A percentile compares a stretch with the other conserved stretches of the same genome.
Evolutionary conservation across 1,140 invertebrate species (phyloP).

Genomic region (Dendroctonus valens): DNA sequence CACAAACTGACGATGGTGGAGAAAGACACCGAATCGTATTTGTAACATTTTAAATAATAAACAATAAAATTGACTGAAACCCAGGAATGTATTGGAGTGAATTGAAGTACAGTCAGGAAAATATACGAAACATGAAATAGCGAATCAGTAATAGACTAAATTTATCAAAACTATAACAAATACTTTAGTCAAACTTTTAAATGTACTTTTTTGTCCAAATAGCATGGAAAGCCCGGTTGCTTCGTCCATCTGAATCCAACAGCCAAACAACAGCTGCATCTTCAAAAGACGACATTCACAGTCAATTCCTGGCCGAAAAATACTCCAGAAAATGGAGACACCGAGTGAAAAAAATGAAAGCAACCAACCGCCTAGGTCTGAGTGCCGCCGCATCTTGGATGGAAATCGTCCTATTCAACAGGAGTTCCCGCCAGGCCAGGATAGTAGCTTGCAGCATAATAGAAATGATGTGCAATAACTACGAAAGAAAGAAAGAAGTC

Average conservation of each 20-base stretch:
- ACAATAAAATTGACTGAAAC: too few species aligned
- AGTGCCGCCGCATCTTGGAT: conserved; percentile 74
- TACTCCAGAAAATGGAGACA: conserved; percentile 66
- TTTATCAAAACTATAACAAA: too few species aligned
- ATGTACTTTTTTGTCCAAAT: background rate
- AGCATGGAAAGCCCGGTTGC: conserved; percentile 59
- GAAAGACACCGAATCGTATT: too few species aligned
- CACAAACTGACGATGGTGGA: too few species aligned
- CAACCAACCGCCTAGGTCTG: conserved; percentile 53
- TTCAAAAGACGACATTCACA: conserved; percentile 43
- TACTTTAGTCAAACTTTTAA: too few species aligned
- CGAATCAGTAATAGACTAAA: too few species aligned
- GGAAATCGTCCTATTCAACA: conserved; percentile 85
- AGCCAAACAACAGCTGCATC: too few species aligned
- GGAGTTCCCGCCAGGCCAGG: conserved; percentile 82
- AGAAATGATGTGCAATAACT: conserved; percentile 75
- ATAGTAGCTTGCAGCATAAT: conserved; percentile 88
- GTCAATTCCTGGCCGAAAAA: conserved; percentile 70
- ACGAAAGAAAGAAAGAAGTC: conserved; percentile 71
- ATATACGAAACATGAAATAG: too few species aligned
- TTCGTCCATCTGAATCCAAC: conserved; percentile 28
- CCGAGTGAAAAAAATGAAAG: conserved; percentile 34
- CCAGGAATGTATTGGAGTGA: too few species aligned
- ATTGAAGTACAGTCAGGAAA: too few species aligned
- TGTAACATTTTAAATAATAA: too few species aligned